Base-by-base conservation (phyloP, 1,140 invertebrate genomes). In the Adoxophyes honmai region DNA sequence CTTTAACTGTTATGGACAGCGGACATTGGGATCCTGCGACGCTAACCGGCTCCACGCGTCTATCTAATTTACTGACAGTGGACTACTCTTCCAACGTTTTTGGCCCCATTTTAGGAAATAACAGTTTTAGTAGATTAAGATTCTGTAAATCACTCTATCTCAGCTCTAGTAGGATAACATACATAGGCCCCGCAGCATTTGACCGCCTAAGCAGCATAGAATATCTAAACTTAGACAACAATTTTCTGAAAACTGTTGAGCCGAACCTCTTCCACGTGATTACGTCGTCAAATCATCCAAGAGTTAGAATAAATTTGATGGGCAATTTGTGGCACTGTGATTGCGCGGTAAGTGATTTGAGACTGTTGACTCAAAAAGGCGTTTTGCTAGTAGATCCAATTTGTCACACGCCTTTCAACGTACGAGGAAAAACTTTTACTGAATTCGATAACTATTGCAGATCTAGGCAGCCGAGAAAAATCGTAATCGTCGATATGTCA, bases 61-160 rank as follows among this genome's bases (percentile, higher is more conserved):
- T 48, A 7, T 53, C 61, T 11, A 60, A 57, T 36, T 61, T 75
- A 4, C 2, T 9, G 2, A 48, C 53, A 11, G 81, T 86, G 0
- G 80, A 84, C 65, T 79, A 86, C 53, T 81, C 81, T 1, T 61
- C 15, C 4, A 88, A 88, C 34, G 42, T 52, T 15, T 86, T 88
- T 56, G 39, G 64, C 18, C 65, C 69, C 48, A 66, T 73, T 21
- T 54, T 86, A 9, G 60, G 57, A 10, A 62, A 60, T 8, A 21
- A 63, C 4, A 84, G 75, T 57, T 88, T 88, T 69, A 59, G 54
- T 7, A 62, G 62, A 11, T 37, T 88, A 1, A 38, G 52, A 37
- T 52, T 61, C n/a, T 85, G 81, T 48, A 73, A 65, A 66, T 53
- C 69, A 14, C 52, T 88, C 14, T 80, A 70, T 66, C 63, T 88